Evolutionary conservation across 2,113 vertebrate species (phyloP).

Genomic region (Takifugu flavidus): DNA sequence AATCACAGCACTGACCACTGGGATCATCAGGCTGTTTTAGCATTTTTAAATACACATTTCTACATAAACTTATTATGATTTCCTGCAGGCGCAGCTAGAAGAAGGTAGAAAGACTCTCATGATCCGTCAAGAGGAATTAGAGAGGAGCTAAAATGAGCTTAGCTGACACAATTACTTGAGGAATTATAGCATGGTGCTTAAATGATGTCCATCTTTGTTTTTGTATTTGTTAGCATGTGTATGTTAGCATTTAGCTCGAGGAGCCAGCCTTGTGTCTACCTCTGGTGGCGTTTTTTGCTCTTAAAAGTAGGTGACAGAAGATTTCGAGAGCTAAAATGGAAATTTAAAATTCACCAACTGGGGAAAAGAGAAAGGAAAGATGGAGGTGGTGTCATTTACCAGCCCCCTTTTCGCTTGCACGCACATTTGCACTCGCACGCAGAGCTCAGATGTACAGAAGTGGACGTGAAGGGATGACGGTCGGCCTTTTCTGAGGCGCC

Average conservation of each 20-base stretch:
- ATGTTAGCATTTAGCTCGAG: neutral
- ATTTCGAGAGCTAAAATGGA: neutral
- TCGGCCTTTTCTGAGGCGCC: slow-evolving; percentile 17
- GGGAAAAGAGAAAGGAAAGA: slow-evolving; percentile 9
- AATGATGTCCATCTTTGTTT: neutral
- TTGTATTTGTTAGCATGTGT: neutral
- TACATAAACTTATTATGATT: too few species aligned
- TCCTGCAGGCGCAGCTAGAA: too few species aligned
- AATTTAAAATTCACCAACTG: slow-evolving; percentile 8
- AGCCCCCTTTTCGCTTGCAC: slow-evolving; percentile 12
- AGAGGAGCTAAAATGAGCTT: too few species aligned
- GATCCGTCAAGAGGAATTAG: too few species aligned
- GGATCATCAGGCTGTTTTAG: too few species aligned
- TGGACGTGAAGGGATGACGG: slow-evolving; percentile 51
- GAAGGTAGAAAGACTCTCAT: too few species aligned
- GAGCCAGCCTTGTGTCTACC: neutral
- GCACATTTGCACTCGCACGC: slow-evolving; percentile 29
- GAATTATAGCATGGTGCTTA: too few species aligned
- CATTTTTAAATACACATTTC: too few species aligned
- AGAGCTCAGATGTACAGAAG: slow-evolving; percentile 30
- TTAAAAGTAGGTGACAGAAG: neutral
- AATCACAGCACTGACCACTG: too few species aligned
- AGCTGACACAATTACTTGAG: too few species aligned
- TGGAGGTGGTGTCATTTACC: slow-evolving; percentile 19
- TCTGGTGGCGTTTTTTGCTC: neutral